Evolutionary conservation across 1,140 invertebrate genomes (phyloP).

Genomic region (Cotesia vestalis): DNA sequence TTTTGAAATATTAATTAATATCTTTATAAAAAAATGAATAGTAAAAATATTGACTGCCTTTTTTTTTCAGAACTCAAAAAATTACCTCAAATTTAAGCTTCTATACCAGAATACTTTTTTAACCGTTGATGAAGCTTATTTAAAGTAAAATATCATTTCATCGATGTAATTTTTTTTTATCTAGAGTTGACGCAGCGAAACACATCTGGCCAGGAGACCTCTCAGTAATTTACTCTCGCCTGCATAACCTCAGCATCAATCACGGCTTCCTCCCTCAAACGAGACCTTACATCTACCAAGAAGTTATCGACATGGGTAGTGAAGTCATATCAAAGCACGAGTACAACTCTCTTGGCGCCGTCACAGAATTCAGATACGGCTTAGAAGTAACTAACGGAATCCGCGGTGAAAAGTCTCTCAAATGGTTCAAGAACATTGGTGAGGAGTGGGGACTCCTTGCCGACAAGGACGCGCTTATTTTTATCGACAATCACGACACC

Average conservation of each 20-base stretch:
- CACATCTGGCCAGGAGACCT: conserved; percentile 86
- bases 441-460: conserved; percentile 63
- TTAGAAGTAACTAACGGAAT: conserved; percentile 70
- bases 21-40: too few species aligned
- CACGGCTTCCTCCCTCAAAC: conserved; percentile 69
- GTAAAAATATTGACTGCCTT: too few species aligned
- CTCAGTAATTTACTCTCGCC: conserved; percentile 68
- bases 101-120: too few species aligned
- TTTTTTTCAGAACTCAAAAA: too few species aligned
- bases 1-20: too few species aligned
- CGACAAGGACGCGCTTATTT: conserved; percentile 64
- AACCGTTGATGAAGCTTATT: too few species aligned
- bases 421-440: conserved; percentile 44
- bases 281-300: conserved; percentile 78
- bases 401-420: conserved; percentile 58
- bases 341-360: conserved; percentile 73
- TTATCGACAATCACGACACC: conserved; percentile 77
- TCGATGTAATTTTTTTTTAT: conserved; percentile 16
- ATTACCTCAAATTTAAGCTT: too few species aligned
- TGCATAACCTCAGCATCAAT: conserved; percentile 70
- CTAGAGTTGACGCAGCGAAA: conserved; percentile 77
- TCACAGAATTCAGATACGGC: conserved; percentile 82
- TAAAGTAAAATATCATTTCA: too few species aligned
- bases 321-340: conserved; percentile 74
- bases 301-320: conserved; percentile 82